These are phyloP conservation scores for Nasonia longicornis DNA, from an alignment of 1,140 invertebrate species.

Conservation along the genomic window DNA sequence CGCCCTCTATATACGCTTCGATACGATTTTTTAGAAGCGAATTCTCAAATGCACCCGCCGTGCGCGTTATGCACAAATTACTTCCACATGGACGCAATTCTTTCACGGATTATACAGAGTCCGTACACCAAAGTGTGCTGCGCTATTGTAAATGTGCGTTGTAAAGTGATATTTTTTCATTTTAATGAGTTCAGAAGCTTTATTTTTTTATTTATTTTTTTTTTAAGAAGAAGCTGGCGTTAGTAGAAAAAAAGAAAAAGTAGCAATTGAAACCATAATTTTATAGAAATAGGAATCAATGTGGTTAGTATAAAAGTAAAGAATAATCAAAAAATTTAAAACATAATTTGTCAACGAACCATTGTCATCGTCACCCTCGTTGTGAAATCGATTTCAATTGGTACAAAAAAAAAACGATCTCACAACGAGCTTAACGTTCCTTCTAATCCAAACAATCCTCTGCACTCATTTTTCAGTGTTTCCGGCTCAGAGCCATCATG, in stretches of 20 bases:
- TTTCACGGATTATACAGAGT: neutral
- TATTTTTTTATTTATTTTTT: neutral
- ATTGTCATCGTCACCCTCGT: constrained; percentile 31
- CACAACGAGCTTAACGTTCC: constrained; percentile 20
- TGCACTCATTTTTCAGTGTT: constrained; percentile 3
- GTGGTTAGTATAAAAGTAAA: neutral
- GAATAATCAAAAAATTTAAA: constrained; percentile 3
- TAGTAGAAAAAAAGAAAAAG: constrained; percentile 12
- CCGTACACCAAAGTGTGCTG: neutral
- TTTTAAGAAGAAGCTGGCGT: constrained; percentile 18
- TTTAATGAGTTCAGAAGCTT: neutral
- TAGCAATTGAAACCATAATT: neutral
- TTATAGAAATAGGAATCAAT: neutral
- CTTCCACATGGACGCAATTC: neutral
- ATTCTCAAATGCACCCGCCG: neutral
- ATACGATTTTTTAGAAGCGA: neutral
- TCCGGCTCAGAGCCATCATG: constrained; percentile 20
- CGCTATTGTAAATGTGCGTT: neutral
- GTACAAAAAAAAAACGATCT: neutral
- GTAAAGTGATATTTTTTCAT: neutral
- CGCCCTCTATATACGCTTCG: neutral
- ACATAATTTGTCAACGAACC: constrained; percentile 21
- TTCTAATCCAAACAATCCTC: neutral
- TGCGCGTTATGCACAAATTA: neutral
- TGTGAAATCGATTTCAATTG: neutral